Base-by-base conservation (phyloP, 1,140 invertebrate species). In the Diorhabda sublineata region DNA sequence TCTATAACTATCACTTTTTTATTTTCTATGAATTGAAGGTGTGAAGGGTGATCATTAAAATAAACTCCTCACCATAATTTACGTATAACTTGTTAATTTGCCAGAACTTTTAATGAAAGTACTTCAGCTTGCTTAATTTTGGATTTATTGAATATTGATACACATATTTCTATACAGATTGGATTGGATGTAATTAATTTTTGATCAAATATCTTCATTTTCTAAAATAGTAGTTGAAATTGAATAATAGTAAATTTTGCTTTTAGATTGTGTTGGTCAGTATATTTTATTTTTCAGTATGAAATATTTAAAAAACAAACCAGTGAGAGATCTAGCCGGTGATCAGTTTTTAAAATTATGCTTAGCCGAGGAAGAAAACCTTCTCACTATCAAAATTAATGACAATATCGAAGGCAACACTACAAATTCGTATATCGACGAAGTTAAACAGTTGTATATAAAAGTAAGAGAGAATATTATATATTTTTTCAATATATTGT, bases 251-350 rank as follows among this genome's bases (percentile, higher is more conserved):
- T 52, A 52, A 26, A 52, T 52, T 52, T 52, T 52, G 47, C 4
- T 3, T 52, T 9, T 52, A 6, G 5, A 59, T 59, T 71, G 1
- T n/a, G 9, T 8, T 44, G 9, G 61, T 65, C 3, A 44, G 45
- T 65, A 59, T 58, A 69, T 69, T 73, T 88, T 78, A 52, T n/a
- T 80, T 60, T 60, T 60, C 47, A 86, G 87, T 3, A 89, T 98
- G 85, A 99, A 98, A 77, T 99, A 98, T 80, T 76, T 99, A 5
- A 94, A 93, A 77, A 92, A 95, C 76, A 99, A 99, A 80, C 97
- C 97, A 0, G 93, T 99, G 0, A 85, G 90, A 6, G 94, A 98
- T 80, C 83, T 99, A 5, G 87, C 88, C 4, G 91, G 91, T 2
- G 97, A 99, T 74, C 93, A 98, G 78, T 99, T 92, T 82, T 83